These are phyloP conservation scores for Drosophila teissieri DNA, from an alignment of 1,140 invertebrate species.

Conservation along the genomic window DNA sequence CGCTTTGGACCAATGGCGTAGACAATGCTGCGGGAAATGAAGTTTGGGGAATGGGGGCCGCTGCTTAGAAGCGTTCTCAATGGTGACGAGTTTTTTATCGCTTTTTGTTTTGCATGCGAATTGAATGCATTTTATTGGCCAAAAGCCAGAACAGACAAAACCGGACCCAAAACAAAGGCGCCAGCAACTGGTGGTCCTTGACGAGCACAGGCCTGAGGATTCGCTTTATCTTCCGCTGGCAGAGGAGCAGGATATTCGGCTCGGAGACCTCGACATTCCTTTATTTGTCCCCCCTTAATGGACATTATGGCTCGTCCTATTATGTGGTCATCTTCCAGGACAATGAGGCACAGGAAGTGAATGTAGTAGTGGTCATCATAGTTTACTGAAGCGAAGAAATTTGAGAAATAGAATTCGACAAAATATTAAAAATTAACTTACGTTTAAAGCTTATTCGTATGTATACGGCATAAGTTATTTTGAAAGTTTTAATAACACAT, in stretches of 20 bases:
- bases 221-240: slow-evolving; percentile 62
- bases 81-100: slow-evolving; percentile 75
- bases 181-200: slow-evolving; percentile 45
- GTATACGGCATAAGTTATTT: too few relatives aligned
- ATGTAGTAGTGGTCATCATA: slow-evolving; percentile 3
- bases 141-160: slow-evolving; percentile 49
- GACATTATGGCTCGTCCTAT: slow-evolving; percentile 70
- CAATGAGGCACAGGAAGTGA: slow-evolving; percentile 44
- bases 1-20: slow-evolving; percentile 76
- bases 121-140: slow-evolving; percentile 79
- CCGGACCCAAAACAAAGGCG: slow-evolving; percentile 55
- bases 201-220: not conserved
- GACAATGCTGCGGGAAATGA: slow-evolving; percentile 57
- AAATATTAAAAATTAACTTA: too few relatives aligned
- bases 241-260: slow-evolving; percentile 27
- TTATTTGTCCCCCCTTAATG: slow-evolving; percentile 77
- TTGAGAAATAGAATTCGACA: too few relatives aligned
- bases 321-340: slow-evolving; percentile 49
- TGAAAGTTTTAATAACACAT: too few relatives aligned
- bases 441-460: too few relatives aligned
- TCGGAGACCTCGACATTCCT: slow-evolving; percentile 30
- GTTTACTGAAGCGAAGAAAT: not conserved
- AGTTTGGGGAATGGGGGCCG: slow-evolving; percentile 35
- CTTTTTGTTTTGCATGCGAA: slow-evolving; percentile 79
- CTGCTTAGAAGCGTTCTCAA: slow-evolving; percentile 82